Conservation (phyloP, 2,888 invertebrate genomes). For the Pecten maximus region DNA sequence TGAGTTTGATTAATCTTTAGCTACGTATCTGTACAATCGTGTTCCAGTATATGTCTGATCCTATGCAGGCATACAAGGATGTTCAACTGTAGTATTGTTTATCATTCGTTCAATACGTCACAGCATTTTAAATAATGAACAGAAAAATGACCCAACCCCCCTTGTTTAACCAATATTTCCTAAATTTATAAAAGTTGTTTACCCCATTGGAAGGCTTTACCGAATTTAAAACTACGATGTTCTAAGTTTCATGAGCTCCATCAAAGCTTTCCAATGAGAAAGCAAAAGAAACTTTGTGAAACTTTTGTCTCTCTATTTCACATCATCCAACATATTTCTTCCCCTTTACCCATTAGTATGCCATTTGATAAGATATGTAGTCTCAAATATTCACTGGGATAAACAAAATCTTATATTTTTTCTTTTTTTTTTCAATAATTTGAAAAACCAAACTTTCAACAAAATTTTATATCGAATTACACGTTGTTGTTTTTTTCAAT, state of each 20-base stretch:
- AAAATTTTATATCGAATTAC: no score
- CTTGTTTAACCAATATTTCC: background rate
- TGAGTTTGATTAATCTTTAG: background rate
- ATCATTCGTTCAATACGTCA: background rate
- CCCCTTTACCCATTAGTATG: no score
- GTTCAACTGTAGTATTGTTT: background rate
- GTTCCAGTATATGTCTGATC: slow-evolving; percentile 29
- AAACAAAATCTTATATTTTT: no score
- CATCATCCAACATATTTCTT: no score
- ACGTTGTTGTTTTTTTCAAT: no score
- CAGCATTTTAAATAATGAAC: background rate
- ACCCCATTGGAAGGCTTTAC: background rate
- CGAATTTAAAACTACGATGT: background rate
- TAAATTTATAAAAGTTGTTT: background rate
- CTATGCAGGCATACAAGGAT: background rate
- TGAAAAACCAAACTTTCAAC: no score
- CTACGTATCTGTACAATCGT: slow-evolving; percentile 29
- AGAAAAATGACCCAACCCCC: background rate
- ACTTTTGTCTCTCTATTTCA: no score
- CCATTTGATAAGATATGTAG: no score
- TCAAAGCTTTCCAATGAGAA: background rate
- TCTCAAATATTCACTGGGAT: no score
- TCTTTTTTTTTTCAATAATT: no score
- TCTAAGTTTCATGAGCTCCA: background rate
- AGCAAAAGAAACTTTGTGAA: no score